phyloP scores from a whole-genome alignment of 2,113 vertebrate species.

The Tragelaphus buxtoni region DNA sequence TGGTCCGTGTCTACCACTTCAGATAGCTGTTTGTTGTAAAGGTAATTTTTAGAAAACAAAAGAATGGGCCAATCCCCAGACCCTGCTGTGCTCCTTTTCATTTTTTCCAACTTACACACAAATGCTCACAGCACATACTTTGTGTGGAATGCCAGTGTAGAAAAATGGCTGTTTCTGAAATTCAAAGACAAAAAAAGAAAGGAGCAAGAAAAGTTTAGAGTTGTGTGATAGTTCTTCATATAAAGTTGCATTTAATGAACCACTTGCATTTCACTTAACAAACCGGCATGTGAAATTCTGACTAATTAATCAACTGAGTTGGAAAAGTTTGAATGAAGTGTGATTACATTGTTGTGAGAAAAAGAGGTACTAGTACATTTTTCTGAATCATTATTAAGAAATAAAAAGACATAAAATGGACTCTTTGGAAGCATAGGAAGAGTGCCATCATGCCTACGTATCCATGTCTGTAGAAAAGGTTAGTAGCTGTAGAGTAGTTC shows the following conservation, averaged over 20 bases:
- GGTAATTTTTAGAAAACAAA: not conserved
- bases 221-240: not conserved
- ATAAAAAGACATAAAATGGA: not conserved
- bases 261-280: not conserved
- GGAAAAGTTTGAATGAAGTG: not conserved
- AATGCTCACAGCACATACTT: not conserved
- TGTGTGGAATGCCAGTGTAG: not conserved
- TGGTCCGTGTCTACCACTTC: not conserved
- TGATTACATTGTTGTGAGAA: not conserved
- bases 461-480: not conserved
- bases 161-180: not conserved
- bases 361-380: not conserved
- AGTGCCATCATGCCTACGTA: not conserved
- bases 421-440: not conserved
- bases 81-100: not conserved
- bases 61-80: not conserved
- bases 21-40: not conserved
- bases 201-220: not conserved
- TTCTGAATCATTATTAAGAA: not conserved
- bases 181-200: not conserved
- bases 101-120: not conserved
- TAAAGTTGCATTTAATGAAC: not conserved
- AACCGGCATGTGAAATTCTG: not conserved
- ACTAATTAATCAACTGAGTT: not conserved
- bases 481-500: not conserved